Evolutionary conservation across 2,797 vertebrate genomes (phyloP), one percentile per base, ranked within the genome.

Genomic region (Galaxias olidus): DNA sequence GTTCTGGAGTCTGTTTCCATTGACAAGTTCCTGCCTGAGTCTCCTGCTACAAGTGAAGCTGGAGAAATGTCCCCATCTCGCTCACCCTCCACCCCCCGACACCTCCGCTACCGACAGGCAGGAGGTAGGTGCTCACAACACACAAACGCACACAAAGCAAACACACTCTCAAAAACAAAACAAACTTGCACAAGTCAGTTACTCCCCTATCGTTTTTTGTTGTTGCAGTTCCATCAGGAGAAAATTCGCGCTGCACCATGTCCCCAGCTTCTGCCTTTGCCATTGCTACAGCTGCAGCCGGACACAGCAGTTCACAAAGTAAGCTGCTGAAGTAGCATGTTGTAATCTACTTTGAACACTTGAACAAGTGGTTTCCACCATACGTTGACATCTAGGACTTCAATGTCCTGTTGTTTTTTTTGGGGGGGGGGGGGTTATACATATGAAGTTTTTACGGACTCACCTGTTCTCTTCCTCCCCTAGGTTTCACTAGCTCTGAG

Each of bases 231-330:
- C 89, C 95, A 51, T 83, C 89, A 0, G 85, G 89, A 20, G 96
- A 98, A 63, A 95, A 86, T 76, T 75, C 91, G 60, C 94, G 94
- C 85, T 95, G 95, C 60, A 84, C 93, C 0, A 92, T 98, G 83
- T 96, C 97, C 0, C 95, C 96, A 4, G 94, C 96, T 9, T 98
- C 97, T 3, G 95, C 96, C 4, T 98, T 97, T 59, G 97, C 97
- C 1, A 98, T 98, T 15, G 96, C 96, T 82, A 98, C 96, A 0
- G 97, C 97, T 4, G 96, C 95, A 46, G 96, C 96, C 0, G 94
- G 95, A 17, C 96, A 96, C 0, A 88, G 93, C 72, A 93, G 94
- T 79, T 94, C 94, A 0, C 94, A 94, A 86, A 93, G 95, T 96
- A 82, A 94, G 93, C 46, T 56, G 19, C 4, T 4, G n/a, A 14